Conservation (phyloP, 2,113 vertebrate species). For the Mus spicilegus region DNA sequence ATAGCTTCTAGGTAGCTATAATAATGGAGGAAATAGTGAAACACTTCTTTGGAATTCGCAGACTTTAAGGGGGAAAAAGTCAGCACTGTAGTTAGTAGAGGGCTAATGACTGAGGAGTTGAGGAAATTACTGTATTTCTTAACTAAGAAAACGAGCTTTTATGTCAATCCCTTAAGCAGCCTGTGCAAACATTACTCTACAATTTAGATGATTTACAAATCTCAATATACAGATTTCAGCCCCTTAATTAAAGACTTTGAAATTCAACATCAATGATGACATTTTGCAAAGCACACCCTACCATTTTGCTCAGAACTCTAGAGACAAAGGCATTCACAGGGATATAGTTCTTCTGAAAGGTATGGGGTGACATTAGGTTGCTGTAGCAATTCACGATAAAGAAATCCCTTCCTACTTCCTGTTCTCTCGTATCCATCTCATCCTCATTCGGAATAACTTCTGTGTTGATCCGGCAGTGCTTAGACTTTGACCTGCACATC, state of each 20-base stretch:
- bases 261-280: slow-evolving; percentile 70
- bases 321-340: slow-evolving; percentile 66
- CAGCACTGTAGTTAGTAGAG: slow-evolving; percentile 66
- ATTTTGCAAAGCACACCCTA: slow-evolving; percentile 61
- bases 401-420: slow-evolving; percentile 58
- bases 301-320: slow-evolving; percentile 76
- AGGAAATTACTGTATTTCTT: slow-evolving; percentile 75
- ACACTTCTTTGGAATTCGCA: slow-evolving; percentile 80
- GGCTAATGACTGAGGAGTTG: slow-evolving; percentile 79
- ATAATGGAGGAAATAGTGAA: slow-evolving; percentile 68
- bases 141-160: slow-evolving; percentile 74
- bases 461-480: background rate
- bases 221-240: slow-evolving; percentile 63
- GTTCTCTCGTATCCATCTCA: slow-evolving; percentile 61
- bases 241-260: slow-evolving; percentile 76
- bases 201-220: slow-evolving; percentile 79
- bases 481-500: background rate
- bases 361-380: slow-evolving; percentile 48
- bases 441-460: slow-evolving; percentile 27
- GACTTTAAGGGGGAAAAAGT: slow-evolving; percentile 64
- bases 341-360: slow-evolving; percentile 51
- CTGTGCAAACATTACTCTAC: slow-evolving; percentile 73
- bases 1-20: slow-evolving; percentile 79
- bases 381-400: slow-evolving; percentile 50
- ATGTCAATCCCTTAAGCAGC: slow-evolving; percentile 66